Conservation (phyloP, 2,797 vertebrate species). For the Chelon labrosus region DNA sequence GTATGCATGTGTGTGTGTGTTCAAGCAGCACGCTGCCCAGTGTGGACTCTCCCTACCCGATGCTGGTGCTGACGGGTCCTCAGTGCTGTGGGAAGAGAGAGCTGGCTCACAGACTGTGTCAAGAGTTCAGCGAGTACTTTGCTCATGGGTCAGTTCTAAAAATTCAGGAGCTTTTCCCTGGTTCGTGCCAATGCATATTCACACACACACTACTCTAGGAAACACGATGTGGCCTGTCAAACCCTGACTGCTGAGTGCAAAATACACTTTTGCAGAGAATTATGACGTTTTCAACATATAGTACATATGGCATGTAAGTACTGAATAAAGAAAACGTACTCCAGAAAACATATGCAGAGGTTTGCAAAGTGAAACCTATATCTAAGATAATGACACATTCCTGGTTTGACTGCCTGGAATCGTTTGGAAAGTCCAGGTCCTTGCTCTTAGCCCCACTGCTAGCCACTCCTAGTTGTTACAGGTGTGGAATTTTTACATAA, state of each 20-base stretch:
- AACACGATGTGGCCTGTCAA: background rate
- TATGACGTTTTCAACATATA: background rate
- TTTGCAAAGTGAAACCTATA: background rate
- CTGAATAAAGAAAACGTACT: background rate
- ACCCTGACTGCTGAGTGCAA: background rate
- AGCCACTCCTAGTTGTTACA: slow-evolving; percentile 11
- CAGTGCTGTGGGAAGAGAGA: slow-evolving; percentile 91
- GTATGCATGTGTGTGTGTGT: slow-evolving; percentile 33
- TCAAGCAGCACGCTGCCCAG: slow-evolving; percentile 89
- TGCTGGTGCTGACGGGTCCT: slow-evolving; percentile 93
- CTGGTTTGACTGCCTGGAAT: slow-evolving; percentile 21
- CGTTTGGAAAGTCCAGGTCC: background rate
- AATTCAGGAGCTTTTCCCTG: background rate
- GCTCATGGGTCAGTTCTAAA: slow-evolving; percentile 88
- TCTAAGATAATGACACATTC: background rate
- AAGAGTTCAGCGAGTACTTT: slow-evolving; percentile 89
- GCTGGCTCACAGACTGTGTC: slow-evolving; percentile 90
- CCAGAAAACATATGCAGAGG: background rate
- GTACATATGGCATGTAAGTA: background rate
- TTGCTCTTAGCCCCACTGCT: background rate
- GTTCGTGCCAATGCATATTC: too few relatives aligned
- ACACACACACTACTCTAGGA: background rate
- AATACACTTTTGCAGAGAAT: background rate
- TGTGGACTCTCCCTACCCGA: slow-evolving; percentile 88
- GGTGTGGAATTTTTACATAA: slow-evolving; percentile 22